phyloP scores from a whole-genome alignment of 2,888 invertebrate species.

The Prosapia bicincta region DNA sequence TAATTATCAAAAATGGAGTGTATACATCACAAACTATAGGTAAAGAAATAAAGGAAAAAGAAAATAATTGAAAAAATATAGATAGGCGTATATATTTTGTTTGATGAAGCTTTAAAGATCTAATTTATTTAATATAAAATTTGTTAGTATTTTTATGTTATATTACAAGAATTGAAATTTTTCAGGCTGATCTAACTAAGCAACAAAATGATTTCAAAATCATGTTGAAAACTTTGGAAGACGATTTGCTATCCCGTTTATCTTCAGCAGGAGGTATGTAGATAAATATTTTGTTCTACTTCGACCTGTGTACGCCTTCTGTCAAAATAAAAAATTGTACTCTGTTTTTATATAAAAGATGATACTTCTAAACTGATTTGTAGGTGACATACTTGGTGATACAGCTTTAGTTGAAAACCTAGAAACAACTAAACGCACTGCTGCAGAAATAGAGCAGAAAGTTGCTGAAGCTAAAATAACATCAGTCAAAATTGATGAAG shows the following conservation, averaged over 20 bases:
- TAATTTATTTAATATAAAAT: background rate
- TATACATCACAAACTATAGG: too few relatives aligned
- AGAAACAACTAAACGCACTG: conserved; percentile 93
- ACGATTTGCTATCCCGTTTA: conserved; percentile 77
- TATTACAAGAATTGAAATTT: too few relatives aligned
- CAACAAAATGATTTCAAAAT: conserved; percentile 98
- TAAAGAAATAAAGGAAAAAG: too few relatives aligned
- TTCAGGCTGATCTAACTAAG: conserved; percentile 80
- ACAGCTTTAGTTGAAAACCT: conserved; percentile 94
- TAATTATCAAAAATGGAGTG: too few relatives aligned
- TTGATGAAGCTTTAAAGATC: too few relatives aligned
- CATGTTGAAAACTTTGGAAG: conserved; percentile 87
- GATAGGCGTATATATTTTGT: background rate
- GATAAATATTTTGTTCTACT: too few relatives aligned
- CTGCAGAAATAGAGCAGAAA: conserved; percentile 91
- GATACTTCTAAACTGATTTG: too few relatives aligned
- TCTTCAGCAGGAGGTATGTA: conserved; percentile 54
- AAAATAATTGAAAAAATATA: too few relatives aligned
- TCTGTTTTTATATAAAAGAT: too few relatives aligned
- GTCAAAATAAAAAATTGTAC: too few relatives aligned
- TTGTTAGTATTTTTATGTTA: background rate
- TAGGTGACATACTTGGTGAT: conserved; percentile 87
- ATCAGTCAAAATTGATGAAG: conserved; percentile 87
- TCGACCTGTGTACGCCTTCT: too few relatives aligned
- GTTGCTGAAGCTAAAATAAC: conserved; percentile 91